Conservation (phyloP, 2,113 vertebrate species). For the Panthera uncia region DNA sequence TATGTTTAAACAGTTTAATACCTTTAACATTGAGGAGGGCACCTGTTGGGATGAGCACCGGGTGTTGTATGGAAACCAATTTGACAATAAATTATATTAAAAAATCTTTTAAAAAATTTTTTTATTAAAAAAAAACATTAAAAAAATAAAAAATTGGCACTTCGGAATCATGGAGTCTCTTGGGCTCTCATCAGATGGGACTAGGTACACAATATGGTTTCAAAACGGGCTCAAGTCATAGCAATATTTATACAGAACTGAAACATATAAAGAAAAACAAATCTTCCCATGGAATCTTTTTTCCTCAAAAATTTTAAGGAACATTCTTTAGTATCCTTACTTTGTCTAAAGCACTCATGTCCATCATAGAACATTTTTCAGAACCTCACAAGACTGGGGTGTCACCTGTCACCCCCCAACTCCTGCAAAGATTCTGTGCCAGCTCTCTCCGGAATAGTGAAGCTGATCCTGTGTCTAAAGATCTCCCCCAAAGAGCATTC, state of each 20-base stretch:
- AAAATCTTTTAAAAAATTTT: too few species aligned
- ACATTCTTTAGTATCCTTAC: background rate
- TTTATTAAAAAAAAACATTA: too few species aligned
- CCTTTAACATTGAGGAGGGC: background rate
- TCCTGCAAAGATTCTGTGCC: background rate
- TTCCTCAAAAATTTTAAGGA: background rate
- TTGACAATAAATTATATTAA: too few species aligned
- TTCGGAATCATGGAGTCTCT: background rate
- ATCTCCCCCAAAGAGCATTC: constrained; percentile 44
- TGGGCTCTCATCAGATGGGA: background rate
- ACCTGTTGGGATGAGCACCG: too few species aligned
- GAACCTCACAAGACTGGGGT: background rate
- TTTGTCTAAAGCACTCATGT: background rate
- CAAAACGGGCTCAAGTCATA: background rate
- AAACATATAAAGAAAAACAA: constrained; percentile 16
- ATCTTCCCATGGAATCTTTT: background rate
- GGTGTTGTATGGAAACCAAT: too few species aligned
- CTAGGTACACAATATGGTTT: background rate
- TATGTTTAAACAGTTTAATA: background rate
- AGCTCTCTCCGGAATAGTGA: background rate
- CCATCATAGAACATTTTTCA: background rate
- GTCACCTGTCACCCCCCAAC: background rate
- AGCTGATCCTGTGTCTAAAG: constrained; percentile 37
- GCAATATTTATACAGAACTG: background rate
- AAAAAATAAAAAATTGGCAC: too few species aligned